phyloP scores from a whole-genome alignment of 2,888 invertebrate species.

The Zaprionus lineosus region DNA sequence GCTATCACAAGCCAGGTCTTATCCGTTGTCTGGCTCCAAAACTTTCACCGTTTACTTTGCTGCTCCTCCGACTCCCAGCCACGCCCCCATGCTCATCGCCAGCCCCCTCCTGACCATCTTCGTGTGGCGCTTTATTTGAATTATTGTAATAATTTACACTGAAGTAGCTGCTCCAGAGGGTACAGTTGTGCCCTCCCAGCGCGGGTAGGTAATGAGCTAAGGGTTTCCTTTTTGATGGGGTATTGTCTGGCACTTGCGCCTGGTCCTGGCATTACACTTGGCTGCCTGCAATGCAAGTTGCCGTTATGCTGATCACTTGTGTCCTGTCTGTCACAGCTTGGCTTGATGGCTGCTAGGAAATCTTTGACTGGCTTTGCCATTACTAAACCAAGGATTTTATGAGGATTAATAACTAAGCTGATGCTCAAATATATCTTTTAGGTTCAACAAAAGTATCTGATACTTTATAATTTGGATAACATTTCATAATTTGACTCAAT shows the following conservation, averaged over 20 bases:
- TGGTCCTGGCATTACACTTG: conserved; percentile 15
- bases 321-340: conserved; percentile 16
- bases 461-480: too few relatives aligned
- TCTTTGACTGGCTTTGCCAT: too few relatives aligned
- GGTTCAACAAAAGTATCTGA: too few relatives aligned
- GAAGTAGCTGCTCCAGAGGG: conserved; percentile 55
- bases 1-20: conserved; percentile 14
- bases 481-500: too few relatives aligned
- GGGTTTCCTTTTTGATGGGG: conserved; percentile 32
- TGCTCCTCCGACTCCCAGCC: conserved; percentile 10
- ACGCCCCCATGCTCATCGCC: background rate
- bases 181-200: conserved; percentile 34
- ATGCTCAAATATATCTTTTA: too few relatives aligned
- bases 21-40: conserved; percentile 39
- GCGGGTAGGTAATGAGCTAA: conserved; percentile 46
- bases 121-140: conserved; percentile 55
- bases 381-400: too few relatives aligned
- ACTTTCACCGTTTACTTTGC: conserved; percentile 65
- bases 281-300: background rate
- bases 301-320: conserved; percentile 43
- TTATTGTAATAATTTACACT: conserved; percentile 72
- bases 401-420: too few relatives aligned
- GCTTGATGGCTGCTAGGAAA: conserved; percentile 26
- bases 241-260: conserved; percentile 41
- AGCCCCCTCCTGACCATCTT: conserved; percentile 14